Conservation (phyloP, 2,888 invertebrate genomes). For the Hymenopus coronatus region DNA sequence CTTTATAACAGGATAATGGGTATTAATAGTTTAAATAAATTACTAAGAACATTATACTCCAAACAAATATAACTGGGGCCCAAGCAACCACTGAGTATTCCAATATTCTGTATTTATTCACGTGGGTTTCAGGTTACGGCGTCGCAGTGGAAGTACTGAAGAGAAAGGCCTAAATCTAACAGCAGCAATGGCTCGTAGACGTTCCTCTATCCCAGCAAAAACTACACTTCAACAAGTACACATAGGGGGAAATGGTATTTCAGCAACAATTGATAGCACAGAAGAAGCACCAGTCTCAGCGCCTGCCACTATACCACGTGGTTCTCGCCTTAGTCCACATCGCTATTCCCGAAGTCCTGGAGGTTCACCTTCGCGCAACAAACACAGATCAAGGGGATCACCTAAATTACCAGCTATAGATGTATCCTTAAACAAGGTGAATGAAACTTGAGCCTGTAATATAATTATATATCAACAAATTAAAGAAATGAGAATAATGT, state of each 20-base stretch:
- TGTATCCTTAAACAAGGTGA: constrained; percentile 30
- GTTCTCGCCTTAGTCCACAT: constrained; percentile 32
- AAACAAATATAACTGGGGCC: no score
- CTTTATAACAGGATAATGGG: no score
- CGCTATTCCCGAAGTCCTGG: constrained; percentile 48
- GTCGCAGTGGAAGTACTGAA: constrained; percentile 31
- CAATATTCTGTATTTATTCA: not conserved
- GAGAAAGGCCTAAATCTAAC: constrained; percentile 24
- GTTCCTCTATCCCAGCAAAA: constrained; percentile 33
- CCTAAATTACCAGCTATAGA: constrained; percentile 10
- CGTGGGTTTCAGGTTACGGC: constrained; percentile 19
- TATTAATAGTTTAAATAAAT: no score
- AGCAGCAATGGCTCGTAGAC: constrained; percentile 23
- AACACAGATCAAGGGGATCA: constrained; percentile 40
- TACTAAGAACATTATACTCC: no score
- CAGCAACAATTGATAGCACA: not conserved
- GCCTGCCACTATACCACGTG: constrained; percentile 20
- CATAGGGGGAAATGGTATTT: not conserved
- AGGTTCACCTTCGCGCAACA: constrained; percentile 53
- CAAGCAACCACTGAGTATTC: no score
- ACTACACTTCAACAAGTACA: constrained; percentile 10
- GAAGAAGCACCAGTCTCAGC: not conserved
- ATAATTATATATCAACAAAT: constrained; percentile 32
- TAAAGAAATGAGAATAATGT: no score
- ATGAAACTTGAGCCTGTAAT: constrained; percentile 37